phyloP scores from a whole-genome alignment of 2,113 vertebrate species.

The Hypanus sabinus region DNA sequence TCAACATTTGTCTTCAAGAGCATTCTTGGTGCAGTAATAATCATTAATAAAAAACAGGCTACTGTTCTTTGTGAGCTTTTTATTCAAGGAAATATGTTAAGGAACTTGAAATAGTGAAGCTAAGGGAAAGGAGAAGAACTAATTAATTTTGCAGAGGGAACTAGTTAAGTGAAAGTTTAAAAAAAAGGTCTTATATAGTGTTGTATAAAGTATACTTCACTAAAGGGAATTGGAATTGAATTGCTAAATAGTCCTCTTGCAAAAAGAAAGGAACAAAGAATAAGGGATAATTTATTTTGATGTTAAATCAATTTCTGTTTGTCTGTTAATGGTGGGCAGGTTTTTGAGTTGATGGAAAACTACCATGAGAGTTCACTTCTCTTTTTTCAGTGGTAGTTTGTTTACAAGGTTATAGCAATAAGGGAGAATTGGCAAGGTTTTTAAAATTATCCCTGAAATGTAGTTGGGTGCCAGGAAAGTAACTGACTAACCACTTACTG shows the following conservation, averaged over 20 bases:
- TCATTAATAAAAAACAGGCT: not conserved
- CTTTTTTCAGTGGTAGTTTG: not conserved
- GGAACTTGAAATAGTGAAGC: not conserved
- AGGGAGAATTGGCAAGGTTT: too few species aligned
- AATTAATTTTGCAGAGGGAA: not conserved
- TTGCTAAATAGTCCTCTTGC: not conserved
- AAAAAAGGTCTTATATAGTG: not conserved
- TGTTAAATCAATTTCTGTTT: not conserved
- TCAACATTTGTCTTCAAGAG: not conserved
- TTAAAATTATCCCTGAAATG: not conserved
- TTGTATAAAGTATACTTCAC: not conserved
- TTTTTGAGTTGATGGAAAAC: not conserved
- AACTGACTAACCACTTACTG: not conserved
- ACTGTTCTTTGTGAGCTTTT: not conserved
- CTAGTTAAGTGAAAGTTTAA: not conserved
- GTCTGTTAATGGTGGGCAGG: not conserved
- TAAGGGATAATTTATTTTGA: not conserved
- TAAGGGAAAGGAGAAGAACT: not conserved
- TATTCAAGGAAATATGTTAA: not conserved
- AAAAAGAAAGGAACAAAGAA: not conserved
- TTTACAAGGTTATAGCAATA: not conserved
- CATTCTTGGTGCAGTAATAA: not conserved
- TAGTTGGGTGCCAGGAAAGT: not conserved
- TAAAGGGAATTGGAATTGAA: not conserved
- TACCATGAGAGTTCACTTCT: not conserved